Base-by-base conservation (phyloP, 2,888 invertebrate genomes). In the Latrodectus hesperus region DNA sequence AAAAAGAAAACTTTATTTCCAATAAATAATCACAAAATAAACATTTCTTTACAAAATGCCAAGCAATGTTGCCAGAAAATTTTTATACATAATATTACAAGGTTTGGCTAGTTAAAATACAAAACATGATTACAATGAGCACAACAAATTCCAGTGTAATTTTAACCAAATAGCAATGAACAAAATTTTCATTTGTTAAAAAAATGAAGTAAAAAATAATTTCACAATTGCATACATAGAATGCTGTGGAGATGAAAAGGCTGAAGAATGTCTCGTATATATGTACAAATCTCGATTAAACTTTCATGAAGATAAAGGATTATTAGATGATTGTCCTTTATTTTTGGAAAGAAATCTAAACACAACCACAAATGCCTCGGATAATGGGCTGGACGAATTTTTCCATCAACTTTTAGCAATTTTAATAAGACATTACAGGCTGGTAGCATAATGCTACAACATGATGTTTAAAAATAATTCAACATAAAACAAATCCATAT, bases 241-340 rank as follows among this genome's bases (percentile, higher is more conserved):
- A 78, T 70, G 55, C 49, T 82, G 4, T n/a, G 38, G 51, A 67
- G 22, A 75, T 52, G 74, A 55, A 26, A 74, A 49, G 53, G 64
- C 64, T 72, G 81, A 81, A 74, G 67, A 53, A 75, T 75, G 74
- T 49, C 38, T 38, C 38, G 6, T 38, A 38, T 38, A n/a, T 82
- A 82, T 82, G 26, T 82, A 82, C 82, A 81, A 65, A 12, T 60
- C n/a, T 65, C 73, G 11, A 2, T 12, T n/a, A 60, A 10, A 38
- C 53, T 26, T 67, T 64, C 72, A 64, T 51, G 49, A 72, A 55
- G 60, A 75, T 68, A 60, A 52, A 75, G 51, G 68, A 60, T 70
- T 52, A 70, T 64, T 68, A 60, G 49, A 75, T 82, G 82, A 82
- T 82, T 82, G 82, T 82, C 82, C 75, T 82, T 53, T 49, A 67